Evolutionary conservation across 1,140 invertebrate species (phyloP).

Genomic region (Apis mellifera): Amel_HAv3.1 CM009936.2:10886001-10886500

Average conservation of each 20-base stretch:
- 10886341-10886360: not conserved
- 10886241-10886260: slow-evolving; percentile 78
- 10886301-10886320: slow-evolving; percentile 51
- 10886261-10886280: slow-evolving; percentile 69
- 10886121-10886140: slow-evolving; percentile 76
- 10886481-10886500: slow-evolving; percentile 19
- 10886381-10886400: not conserved
- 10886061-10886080: slow-evolving; percentile 77
- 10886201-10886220: slow-evolving; percentile 78
- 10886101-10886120: slow-evolving; percentile 68
- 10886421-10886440: slow-evolving; percentile 16
- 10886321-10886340: not conserved
- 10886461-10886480: not conserved
- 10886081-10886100: slow-evolving; percentile 72
- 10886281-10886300: slow-evolving; percentile 65
- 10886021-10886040: slow-evolving; percentile 76
- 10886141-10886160: slow-evolving; percentile 83
- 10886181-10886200: slow-evolving; percentile 69
- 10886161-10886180: slow-evolving; percentile 82
- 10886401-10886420: not conserved
- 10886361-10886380: slow-evolving; percentile 10
- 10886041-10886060: slow-evolving; percentile 80
- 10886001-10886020: slow-evolving; percentile 14
- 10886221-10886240: slow-evolving; percentile 80
- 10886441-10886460: slow-evolving; percentile 18